Evolutionary conservation across 2,888 invertebrate species (phyloP), one percentile per base, ranked within the genome.

Genomic region (Eupithecia dodoneata): DNA sequence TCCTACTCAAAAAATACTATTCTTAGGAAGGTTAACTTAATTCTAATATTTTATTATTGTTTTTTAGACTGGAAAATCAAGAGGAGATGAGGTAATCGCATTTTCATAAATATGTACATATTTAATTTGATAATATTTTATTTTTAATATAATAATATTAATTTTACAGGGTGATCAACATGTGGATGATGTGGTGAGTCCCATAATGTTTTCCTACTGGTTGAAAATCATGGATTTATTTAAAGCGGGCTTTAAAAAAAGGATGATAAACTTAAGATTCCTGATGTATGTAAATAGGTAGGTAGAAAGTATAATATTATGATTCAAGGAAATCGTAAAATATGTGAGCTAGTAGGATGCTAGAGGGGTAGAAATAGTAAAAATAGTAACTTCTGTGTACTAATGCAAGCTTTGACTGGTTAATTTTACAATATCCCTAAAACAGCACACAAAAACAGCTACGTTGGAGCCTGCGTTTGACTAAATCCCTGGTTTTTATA

Each of bases 51-150:
- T 77, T 59, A 41, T 63, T 77, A 70, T 73, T 80, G 75, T 71
- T 73, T 88, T 88, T 74, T 87, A 92, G 92, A 92, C 92, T 47
- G 92, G 92, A 75, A 89, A 92, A 83, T 92, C 92, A 7, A 87
- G 90, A 80, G 92, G 91, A 67, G 91, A 92, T 79, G 90, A 91
- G 90, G 92, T 92, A 86, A 70, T 13, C n/a, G 42, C 15, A 66
- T 66, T 18, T 59, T 18, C n/a, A 59, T 30, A 30, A 30, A 30
- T 30, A 30, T 30, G 30, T 30, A n/a, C n/a, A n/a, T n/a, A 30
- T 30, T 0, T 30, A 30, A 30, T 30, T 30, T 30, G 30, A 30
- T 1, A 30, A 30, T n/a, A 5, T n/a, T n/a, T 7, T 6, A 13
- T 13, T 49, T 7, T n/a, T 52, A n/a, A 52, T 52, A n/a, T 2